Base-by-base conservation (phyloP, 1,140 invertebrate species). In the Trichonephila clavata region DNA sequence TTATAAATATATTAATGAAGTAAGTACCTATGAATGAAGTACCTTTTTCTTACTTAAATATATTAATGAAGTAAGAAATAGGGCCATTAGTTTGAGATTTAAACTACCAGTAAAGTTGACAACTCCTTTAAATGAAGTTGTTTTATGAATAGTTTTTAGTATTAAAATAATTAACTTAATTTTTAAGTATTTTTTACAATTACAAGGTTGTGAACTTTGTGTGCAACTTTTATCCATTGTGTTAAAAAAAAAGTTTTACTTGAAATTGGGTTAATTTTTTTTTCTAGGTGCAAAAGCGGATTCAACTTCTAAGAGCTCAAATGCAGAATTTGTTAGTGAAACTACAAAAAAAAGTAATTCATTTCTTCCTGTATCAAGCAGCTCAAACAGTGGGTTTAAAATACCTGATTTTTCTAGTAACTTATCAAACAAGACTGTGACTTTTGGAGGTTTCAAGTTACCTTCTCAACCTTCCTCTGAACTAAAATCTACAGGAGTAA, bases 371-470 rank as follows among this genome's bases (percentile, higher is more conserved):
- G 57, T 24, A 86, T 86, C 57, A 27, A 86, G 21, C 16, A 86
- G n/a, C 16, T 60, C 50, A 18, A 43, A 20, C 61, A 68, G 24
- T 39, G 86, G 86, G 20, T 87, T 87, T 87, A 87, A 87, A 65
- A 65, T 87, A 18, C 86, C 86, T 65, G 65, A 68, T n/a, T 24
- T 43, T 18, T 7, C 20, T 87, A 16, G 6, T 16, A 21, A 21
- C 21, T 24, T 13, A 8, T 39, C 86, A 21, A 21, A 61, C 16
- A 10, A 65, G 0, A 43, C 24, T 65, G 61, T 65, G 18, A 27
- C 86, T 10, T 87, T 87, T 68, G 86, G 86, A 16, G 86, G 61
- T 65, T 65, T 65, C 18, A 65, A 63, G 57, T 16, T 86, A 86
- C 57, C 57, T 61, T 27, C 59, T 32, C 10, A 61, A 27, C 24